phyloP scores from a whole-genome alignment of 2,888 invertebrate species.

The Protophormia terraenovae region DNA sequence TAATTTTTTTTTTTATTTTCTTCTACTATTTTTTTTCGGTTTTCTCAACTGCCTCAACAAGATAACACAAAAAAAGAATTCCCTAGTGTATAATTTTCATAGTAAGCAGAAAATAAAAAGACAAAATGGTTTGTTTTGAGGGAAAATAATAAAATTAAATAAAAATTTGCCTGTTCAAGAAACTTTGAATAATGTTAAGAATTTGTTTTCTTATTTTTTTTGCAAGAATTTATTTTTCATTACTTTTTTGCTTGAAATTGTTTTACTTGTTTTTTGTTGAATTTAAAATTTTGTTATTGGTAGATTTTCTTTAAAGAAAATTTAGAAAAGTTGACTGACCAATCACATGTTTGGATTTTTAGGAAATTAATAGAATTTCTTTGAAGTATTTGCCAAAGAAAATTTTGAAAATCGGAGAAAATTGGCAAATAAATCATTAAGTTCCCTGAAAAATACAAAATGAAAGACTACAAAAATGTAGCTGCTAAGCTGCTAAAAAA shows the following conservation, averaged over 20 bases:
- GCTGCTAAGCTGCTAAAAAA: too few species aligned
- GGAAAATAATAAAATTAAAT: constrained; percentile 71
- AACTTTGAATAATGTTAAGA: constrained; percentile 51
- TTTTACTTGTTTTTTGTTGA: constrained; percentile 31
- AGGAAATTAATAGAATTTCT: background rate
- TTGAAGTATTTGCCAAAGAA: constrained; percentile 40
- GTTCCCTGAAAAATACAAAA: too few species aligned
- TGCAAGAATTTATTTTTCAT: background rate
- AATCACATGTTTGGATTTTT: constrained; percentile 19
- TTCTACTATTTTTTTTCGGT: background rate
- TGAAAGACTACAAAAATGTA: too few species aligned
- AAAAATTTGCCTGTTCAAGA: constrained; percentile 38
- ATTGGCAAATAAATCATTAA: too few species aligned
- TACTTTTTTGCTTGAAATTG: constrained; percentile 15
- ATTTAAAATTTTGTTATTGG: constrained; percentile 57
- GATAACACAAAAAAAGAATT: constrained; percentile 69
- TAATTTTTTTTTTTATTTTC: constrained; percentile 50
- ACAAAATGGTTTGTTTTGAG: constrained; percentile 33
- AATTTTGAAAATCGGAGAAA: background rate
- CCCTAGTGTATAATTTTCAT: constrained; percentile 75
- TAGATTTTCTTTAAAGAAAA: background rate
- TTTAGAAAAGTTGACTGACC: constrained; percentile 31
- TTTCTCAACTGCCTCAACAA: constrained; percentile 33
- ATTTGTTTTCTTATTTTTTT: constrained; percentile 24
- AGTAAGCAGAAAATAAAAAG: constrained; percentile 48